Conservation (phyloP, 2,113 vertebrate genomes). For the Zingel zingel region DNA sequence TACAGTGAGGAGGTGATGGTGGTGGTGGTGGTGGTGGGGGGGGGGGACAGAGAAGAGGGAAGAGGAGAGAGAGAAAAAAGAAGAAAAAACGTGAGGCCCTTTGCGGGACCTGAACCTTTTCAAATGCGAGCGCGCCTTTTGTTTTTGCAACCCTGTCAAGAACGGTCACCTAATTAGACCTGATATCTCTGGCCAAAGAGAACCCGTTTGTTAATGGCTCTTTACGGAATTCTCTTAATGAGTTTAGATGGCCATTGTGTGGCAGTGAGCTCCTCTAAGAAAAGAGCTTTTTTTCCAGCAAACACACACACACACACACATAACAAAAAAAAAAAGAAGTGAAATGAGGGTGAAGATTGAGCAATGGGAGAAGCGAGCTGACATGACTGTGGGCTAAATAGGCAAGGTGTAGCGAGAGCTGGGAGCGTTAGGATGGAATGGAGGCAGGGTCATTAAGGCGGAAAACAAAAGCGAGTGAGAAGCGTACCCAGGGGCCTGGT, state of each 20-base stretch:
- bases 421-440: constrained; percentile 76
- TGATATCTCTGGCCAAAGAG: constrained; percentile 93
- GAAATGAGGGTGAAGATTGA: constrained; percentile 78
- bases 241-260: constrained; percentile 96
- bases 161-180: constrained; percentile 97
- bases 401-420: constrained; percentile 87
- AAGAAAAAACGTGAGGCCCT: constrained; percentile 87
- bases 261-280: constrained; percentile 89
- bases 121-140: constrained; percentile 92
- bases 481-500: constrained; percentile 70
- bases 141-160: constrained; percentile 95
- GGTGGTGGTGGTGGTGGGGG: constrained; percentile 41
- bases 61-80: background rate
- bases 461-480: constrained; percentile 76
- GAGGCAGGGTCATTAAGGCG: constrained; percentile 88
- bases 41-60: constrained; percentile 67
- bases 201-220: constrained; percentile 93
- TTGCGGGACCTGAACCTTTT: constrained; percentile 92
- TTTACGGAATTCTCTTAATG: constrained; percentile 97
- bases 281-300: constrained; percentile 74
- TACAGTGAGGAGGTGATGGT: constrained; percentile 40
- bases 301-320: constrained; percentile 36
- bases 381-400: constrained; percentile 78
- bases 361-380: constrained; percentile 69
- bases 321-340: constrained; percentile 21